A percentile compares a stretch with the other conserved stretches of the same genome.
These are phyloP conservation scores for Trachelipus rathkii DNA, from an alignment of 1,140 invertebrate species.

Conservation along the genomic window DNA sequence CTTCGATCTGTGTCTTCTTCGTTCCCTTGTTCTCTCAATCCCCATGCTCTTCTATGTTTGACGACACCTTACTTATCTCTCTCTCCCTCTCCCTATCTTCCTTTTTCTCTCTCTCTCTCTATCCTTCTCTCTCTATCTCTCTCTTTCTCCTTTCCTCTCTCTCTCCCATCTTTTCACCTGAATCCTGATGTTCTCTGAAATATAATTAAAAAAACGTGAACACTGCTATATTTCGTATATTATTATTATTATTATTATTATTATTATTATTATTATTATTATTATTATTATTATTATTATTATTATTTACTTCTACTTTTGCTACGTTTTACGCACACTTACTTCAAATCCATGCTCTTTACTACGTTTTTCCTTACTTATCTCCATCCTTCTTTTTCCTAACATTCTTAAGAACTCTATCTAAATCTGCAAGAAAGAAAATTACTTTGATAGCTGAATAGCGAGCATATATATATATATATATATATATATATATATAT, in stretches of 20 bases:
- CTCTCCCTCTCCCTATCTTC: neutral
- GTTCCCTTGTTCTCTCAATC: too few relatives aligned
- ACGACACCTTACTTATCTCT: neutral
- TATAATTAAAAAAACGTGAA: too few relatives aligned
- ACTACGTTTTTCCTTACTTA: neutral
- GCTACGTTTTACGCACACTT: neutral
- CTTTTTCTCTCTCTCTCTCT: neutral
- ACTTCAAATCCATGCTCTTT: too few relatives aligned
- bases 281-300: too few relatives aligned
- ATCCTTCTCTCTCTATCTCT: neutral
- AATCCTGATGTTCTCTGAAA: neutral
- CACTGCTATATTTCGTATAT: too few relatives aligned
- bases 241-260: too few relatives aligned
- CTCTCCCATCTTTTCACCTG: neutral
- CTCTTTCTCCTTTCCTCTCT: neutral
- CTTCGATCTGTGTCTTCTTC: neutral
- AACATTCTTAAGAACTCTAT: neutral
- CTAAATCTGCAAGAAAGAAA: neutral
- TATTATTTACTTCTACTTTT: neutral
- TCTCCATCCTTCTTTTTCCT: neutral
- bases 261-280: too few relatives aligned
- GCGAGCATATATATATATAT: too few relatives aligned
- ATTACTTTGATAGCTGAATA: too few relatives aligned
- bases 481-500: too few relatives aligned
- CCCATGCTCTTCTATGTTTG: too few relatives aligned